These are phyloP conservation scores for Dromas ardeola DNA, from an alignment of 2,113 vertebrate genomes.

Conservation along the genomic window DNA sequence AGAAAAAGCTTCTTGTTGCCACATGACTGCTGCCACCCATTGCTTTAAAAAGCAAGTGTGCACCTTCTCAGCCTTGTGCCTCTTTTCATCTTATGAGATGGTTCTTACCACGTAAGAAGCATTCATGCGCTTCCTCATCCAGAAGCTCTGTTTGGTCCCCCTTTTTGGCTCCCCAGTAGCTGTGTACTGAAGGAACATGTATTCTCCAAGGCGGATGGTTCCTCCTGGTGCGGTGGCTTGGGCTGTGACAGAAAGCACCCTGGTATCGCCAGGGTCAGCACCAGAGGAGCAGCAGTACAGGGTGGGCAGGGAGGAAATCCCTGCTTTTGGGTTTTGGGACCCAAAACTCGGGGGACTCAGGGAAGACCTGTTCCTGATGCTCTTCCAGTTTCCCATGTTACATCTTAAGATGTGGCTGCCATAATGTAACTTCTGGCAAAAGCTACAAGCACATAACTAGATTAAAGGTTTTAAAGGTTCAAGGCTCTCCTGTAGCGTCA, in stretches of 20 bases:
- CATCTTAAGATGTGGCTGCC: not conserved
- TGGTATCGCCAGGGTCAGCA: not conserved
- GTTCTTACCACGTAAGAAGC: not conserved
- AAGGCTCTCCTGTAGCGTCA: not conserved
- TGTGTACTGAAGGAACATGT: not conserved
- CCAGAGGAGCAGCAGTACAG: not conserved
- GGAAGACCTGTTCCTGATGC: not conserved
- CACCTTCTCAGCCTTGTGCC: not conserved
- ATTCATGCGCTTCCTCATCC: not conserved
- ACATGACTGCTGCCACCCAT: conserved; percentile 11
- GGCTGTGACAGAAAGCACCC: not conserved
- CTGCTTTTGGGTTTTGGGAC: not conserved
- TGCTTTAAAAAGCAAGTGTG: not conserved
- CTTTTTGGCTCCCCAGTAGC: not conserved
- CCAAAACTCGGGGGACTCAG: too few relatives aligned
- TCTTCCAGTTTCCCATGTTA: not conserved
- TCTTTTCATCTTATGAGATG: not conserved
- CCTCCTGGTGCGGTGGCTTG: not conserved
- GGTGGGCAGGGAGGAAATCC: not conserved
- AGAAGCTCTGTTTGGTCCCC: not conserved
- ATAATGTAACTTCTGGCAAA: not conserved
- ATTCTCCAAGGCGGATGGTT: not conserved
- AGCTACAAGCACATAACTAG: not conserved
- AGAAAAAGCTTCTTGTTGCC: conserved; percentile 39
- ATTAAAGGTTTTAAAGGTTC: not conserved